Percentiles rank a stretch among this genome's conserved stretches.
phyloP scores from a whole-genome alignment of 2,113 vertebrate species.

The Piaya cayana region DNA sequence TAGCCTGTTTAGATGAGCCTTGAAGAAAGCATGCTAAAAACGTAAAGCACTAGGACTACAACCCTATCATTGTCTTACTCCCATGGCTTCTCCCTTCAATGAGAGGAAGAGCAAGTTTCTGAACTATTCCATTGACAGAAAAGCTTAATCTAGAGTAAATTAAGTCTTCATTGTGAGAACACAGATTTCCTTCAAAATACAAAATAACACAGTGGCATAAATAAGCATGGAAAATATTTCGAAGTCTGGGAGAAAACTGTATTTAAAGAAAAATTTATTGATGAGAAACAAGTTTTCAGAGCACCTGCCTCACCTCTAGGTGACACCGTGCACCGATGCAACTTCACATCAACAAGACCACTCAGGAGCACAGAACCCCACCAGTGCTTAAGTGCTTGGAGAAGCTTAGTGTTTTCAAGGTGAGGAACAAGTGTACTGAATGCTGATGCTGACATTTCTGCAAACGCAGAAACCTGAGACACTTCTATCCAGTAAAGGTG shows the following conservation, averaged over 20 bases:
- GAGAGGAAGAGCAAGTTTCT: background rate
- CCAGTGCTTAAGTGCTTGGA: background rate
- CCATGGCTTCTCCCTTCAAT: background rate
- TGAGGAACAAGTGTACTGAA: background rate
- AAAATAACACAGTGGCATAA: background rate
- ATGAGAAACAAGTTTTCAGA: background rate
- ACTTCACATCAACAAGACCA: background rate
- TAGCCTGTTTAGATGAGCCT: background rate
- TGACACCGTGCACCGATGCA: accelerated
- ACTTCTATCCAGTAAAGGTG: background rate
- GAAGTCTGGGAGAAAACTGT: background rate
- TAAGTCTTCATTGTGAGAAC: background rate
- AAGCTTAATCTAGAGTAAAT: background rate
- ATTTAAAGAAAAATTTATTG: background rate
- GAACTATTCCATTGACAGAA: background rate
- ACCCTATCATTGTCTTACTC: background rate
- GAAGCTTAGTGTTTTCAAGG: background rate
- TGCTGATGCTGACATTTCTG: background rate
- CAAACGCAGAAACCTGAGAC: background rate
- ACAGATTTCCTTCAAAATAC: background rate
- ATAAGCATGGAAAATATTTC: background rate
- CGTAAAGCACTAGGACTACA: background rate
- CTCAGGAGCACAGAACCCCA: background rate
- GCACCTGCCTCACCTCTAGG: background rate
- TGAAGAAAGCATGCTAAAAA: background rate